phyloP scores from a whole-genome alignment of 1,140 invertebrate species.

The Caenorhabditis brenneri region DNA sequence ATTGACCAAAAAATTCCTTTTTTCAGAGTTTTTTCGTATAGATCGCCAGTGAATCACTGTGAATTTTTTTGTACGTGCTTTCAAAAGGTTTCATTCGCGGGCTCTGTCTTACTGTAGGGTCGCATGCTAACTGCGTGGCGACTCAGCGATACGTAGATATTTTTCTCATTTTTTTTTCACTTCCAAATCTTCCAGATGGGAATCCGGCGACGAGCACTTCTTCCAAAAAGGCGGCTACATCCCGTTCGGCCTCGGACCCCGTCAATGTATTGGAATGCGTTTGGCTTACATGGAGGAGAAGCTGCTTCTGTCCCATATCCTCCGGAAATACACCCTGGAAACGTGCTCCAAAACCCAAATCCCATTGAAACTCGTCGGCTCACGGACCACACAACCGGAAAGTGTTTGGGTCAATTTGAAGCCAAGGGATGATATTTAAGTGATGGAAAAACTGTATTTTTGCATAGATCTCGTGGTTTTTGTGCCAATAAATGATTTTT shows the following conservation, averaged over 20 bases:
- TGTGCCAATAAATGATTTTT: neutral
- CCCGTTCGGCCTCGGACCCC: slow-evolving; percentile 67
- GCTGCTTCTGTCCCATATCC: slow-evolving; percentile 62
- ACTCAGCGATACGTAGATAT: too few relatives aligned
- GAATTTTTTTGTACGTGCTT: too few relatives aligned
- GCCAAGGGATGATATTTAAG: slow-evolving; percentile 7
- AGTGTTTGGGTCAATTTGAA: slow-evolving; percentile 21
- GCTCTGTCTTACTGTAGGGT: too few relatives aligned
- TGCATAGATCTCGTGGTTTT: neutral
- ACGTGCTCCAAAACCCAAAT: slow-evolving; percentile 54
- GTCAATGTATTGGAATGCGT: slow-evolving; percentile 69
- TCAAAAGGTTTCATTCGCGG: too few relatives aligned
- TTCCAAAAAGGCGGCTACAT: slow-evolving; percentile 52
- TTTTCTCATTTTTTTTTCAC: too few relatives aligned
- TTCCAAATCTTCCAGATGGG: slow-evolving; percentile 19
- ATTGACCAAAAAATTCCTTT: too few relatives aligned
- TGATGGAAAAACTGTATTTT: neutral
- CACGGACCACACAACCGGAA: slow-evolving; percentile 2
- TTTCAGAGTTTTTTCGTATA: too few relatives aligned
- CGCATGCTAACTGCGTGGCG: too few relatives aligned
- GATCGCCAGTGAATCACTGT: too few relatives aligned
- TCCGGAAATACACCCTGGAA: slow-evolving; percentile 60
- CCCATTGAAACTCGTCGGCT: neutral
- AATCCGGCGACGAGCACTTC: slow-evolving; percentile 27
- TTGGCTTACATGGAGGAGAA: slow-evolving; percentile 69